These are phyloP conservation scores for Oscheius sp. DNA, from an alignment of 2,888 invertebrate genomes.

Conservation along the genomic window DNA sequence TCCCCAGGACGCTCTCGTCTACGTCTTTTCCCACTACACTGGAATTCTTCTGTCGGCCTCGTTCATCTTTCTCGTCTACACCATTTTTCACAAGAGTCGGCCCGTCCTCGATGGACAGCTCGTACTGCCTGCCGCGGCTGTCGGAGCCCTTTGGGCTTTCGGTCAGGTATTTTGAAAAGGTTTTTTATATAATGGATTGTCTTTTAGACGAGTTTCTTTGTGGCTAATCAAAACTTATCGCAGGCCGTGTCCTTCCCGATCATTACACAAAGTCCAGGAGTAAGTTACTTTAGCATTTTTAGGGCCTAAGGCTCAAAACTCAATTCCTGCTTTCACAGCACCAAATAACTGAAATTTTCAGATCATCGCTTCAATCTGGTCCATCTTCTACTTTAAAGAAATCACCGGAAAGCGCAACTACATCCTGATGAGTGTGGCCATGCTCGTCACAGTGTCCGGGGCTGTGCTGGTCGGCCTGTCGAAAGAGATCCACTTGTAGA, in stretches of 20 bases:
- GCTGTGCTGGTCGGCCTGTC: slow-evolving; percentile 69
- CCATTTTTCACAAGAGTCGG: slow-evolving; percentile 71
- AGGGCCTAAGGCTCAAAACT: no score
- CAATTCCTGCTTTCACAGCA: no score
- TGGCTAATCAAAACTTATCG: slow-evolving; percentile 76
- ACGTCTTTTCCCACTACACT: slow-evolving; percentile 76
- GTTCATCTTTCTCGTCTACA: slow-evolving; percentile 74
- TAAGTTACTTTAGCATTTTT: no score
- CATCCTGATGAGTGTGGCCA: slow-evolving; percentile 59
- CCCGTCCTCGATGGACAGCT: slow-evolving; percentile 74
- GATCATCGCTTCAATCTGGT: slow-evolving; percentile 75
- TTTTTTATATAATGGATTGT: slow-evolving; percentile 73
- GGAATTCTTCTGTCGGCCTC: slow-evolving; percentile 75
- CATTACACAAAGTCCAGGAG: slow-evolving; percentile 74
- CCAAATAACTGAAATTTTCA: no score
- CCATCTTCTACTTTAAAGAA: slow-evolving; percentile 76
- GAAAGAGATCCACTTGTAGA: slow-evolving; percentile 42
- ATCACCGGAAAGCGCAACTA: slow-evolving; percentile 69
- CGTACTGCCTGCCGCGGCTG: slow-evolving; percentile 75
- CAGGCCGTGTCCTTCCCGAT: slow-evolving; percentile 76
- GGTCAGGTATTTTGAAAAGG: neutral
- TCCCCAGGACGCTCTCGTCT: slow-evolving; percentile 67
- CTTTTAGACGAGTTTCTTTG: slow-evolving; percentile 76
- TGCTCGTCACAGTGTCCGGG: slow-evolving; percentile 65
- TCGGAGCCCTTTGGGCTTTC: slow-evolving; percentile 73